phyloP scores from a whole-genome alignment of 2,888 invertebrate genomes.

The Apocheima hispidaria region DNA sequence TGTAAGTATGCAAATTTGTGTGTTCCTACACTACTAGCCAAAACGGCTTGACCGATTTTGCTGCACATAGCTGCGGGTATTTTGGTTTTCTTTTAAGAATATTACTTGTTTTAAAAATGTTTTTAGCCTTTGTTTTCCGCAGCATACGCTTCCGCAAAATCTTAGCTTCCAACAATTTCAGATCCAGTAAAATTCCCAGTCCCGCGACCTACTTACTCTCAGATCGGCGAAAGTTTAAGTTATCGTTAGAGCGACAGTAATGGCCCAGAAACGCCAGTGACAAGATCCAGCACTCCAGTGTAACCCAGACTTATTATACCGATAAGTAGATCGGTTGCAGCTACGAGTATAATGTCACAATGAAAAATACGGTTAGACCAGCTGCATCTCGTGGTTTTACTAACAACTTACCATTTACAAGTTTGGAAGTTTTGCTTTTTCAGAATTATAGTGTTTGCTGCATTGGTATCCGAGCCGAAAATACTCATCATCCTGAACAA shows the following conservation, averaged over 20 bases:
- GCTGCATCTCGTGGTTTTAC: too few species aligned
- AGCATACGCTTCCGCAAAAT: neutral
- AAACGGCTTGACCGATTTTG: too few species aligned
- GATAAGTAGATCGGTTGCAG: conserved; percentile 27
- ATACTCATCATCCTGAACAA: too few species aligned
- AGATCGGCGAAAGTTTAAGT: conserved; percentile 27
- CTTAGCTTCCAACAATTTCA: neutral
- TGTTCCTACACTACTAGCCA: too few species aligned
- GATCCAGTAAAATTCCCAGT: neutral
- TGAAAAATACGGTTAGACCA: conserved; percentile 6
- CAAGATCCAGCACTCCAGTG: conserved; percentile 31
- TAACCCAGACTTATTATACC: conserved; percentile 33
- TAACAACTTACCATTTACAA: too few species aligned
- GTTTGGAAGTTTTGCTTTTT: too few species aligned
- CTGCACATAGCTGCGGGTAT: too few species aligned
- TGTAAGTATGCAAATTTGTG: too few species aligned
- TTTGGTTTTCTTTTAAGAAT: neutral
- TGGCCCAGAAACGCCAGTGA: conserved; percentile 25
- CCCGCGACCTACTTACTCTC: conserved; percentile 14
- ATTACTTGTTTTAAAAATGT: neutral
- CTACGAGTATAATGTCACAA: conserved; percentile 8
- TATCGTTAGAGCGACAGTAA: conserved; percentile 29
- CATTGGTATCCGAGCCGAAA: too few species aligned
- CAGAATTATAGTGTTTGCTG: too few species aligned
- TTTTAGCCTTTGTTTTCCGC: neutral